Evolutionary conservation across 2,113 vertebrate species (phyloP), one percentile per base, ranked within the genome.

Genomic region (Rhipidura dahli): DNA sequence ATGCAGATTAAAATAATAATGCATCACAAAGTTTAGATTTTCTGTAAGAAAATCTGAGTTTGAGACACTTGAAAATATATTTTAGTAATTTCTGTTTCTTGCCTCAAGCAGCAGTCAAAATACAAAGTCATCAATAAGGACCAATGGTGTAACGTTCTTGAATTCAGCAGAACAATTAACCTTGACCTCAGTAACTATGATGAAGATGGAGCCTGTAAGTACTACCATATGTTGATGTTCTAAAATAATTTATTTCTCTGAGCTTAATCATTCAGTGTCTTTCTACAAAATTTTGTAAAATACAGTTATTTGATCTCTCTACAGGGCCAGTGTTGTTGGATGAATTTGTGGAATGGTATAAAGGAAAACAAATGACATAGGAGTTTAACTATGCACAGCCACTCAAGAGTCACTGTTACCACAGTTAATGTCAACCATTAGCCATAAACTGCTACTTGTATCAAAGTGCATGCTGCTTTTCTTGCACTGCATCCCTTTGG

Each of bases 91-190:
- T 93, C 9, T 60, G 13, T 70, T 86, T 98, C 95, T 97, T 97
- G 37, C 78, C 84, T 97, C 90, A 94, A 83, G 65, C 97, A 99
- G 99, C 99, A 99, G 98, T 99, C 99, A 83, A 99, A 99, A 98
- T 99, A 99, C 92, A 99, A 99, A 98, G 99, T 99, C 93, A 99
- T 99, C 98, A 99, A 99, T 98, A 99, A 99, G 98, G 99, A 99
- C 98, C 99, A 99, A 86, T 99, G 99, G 99, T 99, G 99, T 97
- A 99, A 99, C 17, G 99, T 99, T 96, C 98, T 99, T 96, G 99
- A 99, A 97, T 99, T 99, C 98, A 99, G 99, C 98, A 98, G 99
- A 98, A 99, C 99, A 96, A 99, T 99, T 98, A 99, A 98, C 96
- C 98, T 99, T 97, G 99, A 99, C 98, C 99, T 99, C 97, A 99